Conservation (phyloP, 2,113 vertebrate genomes). For the Synodontis membranacea region DNA sequence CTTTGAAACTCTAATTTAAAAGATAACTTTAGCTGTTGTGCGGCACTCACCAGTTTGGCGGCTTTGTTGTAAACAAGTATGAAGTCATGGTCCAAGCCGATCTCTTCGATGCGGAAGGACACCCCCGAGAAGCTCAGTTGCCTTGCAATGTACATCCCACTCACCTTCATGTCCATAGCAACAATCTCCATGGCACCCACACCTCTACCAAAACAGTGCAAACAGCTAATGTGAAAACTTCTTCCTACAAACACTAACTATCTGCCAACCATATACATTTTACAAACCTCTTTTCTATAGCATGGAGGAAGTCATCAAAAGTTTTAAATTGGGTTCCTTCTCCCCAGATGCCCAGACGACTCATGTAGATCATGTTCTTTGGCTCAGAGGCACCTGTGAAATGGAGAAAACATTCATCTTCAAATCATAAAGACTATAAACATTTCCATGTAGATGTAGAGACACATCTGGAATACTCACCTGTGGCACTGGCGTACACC, state of each 20-base stretch:
- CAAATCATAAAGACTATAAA: neutral
- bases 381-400: constrained; percentile 94
- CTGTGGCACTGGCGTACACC: constrained; percentile 97
- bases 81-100: constrained; percentile 83
- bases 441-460: neutral
- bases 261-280: neutral
- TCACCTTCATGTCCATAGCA: constrained; percentile 99
- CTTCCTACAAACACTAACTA: neutral
- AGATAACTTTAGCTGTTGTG: neutral
- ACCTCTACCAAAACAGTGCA: constrained; percentile 74
- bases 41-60: constrained; percentile 85
- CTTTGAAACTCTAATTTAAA: neutral
- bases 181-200: constrained; percentile 99
- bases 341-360: constrained; percentile 97
- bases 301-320: constrained; percentile 95
- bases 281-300: constrained; percentile 93
- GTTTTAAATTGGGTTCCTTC: constrained; percentile 90
- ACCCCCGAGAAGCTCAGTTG: constrained; percentile 98
- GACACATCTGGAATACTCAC: constrained; percentile 61
- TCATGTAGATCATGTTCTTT: constrained; percentile 99
- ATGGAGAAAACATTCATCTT: neutral
- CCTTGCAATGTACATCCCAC: constrained; percentile 97
- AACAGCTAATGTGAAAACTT: neutral
- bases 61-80: constrained; percentile 91
- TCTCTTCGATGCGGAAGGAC: constrained; percentile 94